Evolutionary conservation across 2,113 vertebrate species (phyloP), one percentile per base, ranked within the genome.

Genomic region (Phasianus colchicus): DNA sequence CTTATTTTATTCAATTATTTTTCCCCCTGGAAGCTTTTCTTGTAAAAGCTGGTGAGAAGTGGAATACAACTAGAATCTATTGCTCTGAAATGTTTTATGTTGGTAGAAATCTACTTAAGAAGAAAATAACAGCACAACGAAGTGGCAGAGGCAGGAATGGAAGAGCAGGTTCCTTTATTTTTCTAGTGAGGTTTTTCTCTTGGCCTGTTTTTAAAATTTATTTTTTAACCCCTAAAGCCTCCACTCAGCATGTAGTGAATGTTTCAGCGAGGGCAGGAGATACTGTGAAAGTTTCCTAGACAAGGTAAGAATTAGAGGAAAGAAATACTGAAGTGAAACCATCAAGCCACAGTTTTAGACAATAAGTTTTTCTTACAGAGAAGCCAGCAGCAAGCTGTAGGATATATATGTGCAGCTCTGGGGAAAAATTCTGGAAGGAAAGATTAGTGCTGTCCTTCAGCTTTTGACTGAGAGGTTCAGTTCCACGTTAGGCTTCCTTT

Each of bases 371-470:
- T 54, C 20, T 87, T 78, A 71, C 10, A 27, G 25, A 50, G 2
- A 0, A 22, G 42, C 38, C 7, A 65, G 21, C 29, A 76, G 16
- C 21, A 16, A 81, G 10, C 3, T 66, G 47, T 60, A 8, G 16
- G 13, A 60, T 52, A 27, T 8, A 58, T 13, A 7, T 9, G 52
- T 30, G 7, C n/a, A 0, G 0, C 30, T 58, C 32, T 63, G 50
- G 29, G 82, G 16, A 57, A 14, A 5, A 27, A 66, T 45, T 11
- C 9, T 45, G 25, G 21, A 43, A 45, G 12, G 42, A 30, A 16
- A 74, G 4, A 10, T 19, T 75, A 78, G 11, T 32, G 15, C 38
- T 71, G 14, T 48, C 16, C n/a, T 82, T 38, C 12, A 67, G 1
- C 29, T n/a, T 36, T 8, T 34, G 20, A 15, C 42, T 78, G 25